Percentiles rank a stretch among this genome's conserved stretches.
Conservation (phyloP, 2,797 vertebrate species). For the Sciaenops ocellatus region DNA sequence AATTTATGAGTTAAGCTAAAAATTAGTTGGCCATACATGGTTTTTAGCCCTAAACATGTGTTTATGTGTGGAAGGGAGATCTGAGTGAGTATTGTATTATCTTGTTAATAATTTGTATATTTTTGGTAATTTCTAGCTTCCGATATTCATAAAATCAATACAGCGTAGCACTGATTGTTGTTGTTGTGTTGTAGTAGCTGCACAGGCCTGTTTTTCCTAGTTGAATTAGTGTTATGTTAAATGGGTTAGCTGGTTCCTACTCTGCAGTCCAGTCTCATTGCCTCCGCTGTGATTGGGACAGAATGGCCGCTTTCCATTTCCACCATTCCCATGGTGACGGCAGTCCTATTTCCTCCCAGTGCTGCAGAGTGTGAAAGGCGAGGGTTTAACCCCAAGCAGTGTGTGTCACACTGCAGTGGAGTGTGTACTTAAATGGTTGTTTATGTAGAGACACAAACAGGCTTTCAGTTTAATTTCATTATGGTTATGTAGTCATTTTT, state of each 20-base stretch:
- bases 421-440: conserved; percentile 28
- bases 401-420: conserved; percentile 40
- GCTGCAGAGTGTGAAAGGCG: conserved; percentile 48
- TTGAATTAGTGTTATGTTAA: conserved; percentile 45
- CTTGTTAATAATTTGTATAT: too few relatives aligned
- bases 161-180: background rate
- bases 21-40: background rate
- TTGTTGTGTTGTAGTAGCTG: background rate
- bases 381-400: conserved; percentile 38
- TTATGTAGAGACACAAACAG: conserved; percentile 21
- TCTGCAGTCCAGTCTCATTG: conserved; percentile 68
- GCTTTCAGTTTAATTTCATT: background rate
- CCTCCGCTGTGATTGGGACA: conserved; percentile 45
- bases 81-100: background rate
- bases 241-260: conserved; percentile 48
- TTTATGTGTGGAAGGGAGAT: background rate
- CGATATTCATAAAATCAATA: background rate
- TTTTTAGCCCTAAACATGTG: background rate
- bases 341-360: conserved; percentile 42
- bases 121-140: background rate
- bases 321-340: conserved; percentile 67
- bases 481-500: background rate
- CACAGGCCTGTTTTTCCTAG: conserved; percentile 2
- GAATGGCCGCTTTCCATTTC: conserved; percentile 62
- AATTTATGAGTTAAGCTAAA: background rate